A percentile compares a stretch with the other conserved stretches of the same genome.
Evolutionary conservation across 2,113 vertebrate genomes (phyloP).

Genomic region (Erythrocebus patas): DNA sequence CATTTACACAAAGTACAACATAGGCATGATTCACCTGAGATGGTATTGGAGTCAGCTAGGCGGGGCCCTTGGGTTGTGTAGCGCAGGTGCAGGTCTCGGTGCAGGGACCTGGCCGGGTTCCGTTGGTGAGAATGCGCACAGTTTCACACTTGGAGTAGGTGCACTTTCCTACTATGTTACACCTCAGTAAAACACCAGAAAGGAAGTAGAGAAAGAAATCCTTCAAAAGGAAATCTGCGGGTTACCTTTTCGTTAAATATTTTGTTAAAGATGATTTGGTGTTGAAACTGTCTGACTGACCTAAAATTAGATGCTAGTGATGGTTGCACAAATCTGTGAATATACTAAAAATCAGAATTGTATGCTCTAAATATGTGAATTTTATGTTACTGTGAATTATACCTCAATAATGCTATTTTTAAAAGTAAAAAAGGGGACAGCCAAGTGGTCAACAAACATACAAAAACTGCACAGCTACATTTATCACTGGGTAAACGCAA

Average conservation of each 20-base stretch:
- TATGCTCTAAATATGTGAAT: neutral
- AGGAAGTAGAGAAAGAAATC: too few relatives aligned
- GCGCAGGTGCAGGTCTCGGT: neutral
- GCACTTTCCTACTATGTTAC: too few relatives aligned
- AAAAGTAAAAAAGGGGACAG: neutral
- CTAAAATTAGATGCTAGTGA: neutral
- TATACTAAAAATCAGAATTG: neutral
- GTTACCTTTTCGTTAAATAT: neutral
- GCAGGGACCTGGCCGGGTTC: too few relatives aligned
- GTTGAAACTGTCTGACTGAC: neutral
- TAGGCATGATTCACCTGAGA: neutral
- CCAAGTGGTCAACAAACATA: neutral
- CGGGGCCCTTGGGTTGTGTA: rapidly evolving
- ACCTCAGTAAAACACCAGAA: neutral
- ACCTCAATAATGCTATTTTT: neutral
- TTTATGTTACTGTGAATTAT: neutral
- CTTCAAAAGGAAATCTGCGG: neutral
- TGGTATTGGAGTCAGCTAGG: neutral
- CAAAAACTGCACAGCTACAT: neutral
- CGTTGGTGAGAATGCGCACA: neutral
- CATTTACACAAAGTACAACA: rapidly evolving
- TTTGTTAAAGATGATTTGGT: neutral
- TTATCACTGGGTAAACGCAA: too few relatives aligned
- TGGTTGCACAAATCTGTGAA: neutral
- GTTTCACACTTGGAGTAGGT: neutral